A percentile compares a stretch with the other conserved stretches of the same genome.
Evolutionary conservation across 2,888 invertebrate genomes (phyloP).

Genomic region (Agrochola litura): DNA sequence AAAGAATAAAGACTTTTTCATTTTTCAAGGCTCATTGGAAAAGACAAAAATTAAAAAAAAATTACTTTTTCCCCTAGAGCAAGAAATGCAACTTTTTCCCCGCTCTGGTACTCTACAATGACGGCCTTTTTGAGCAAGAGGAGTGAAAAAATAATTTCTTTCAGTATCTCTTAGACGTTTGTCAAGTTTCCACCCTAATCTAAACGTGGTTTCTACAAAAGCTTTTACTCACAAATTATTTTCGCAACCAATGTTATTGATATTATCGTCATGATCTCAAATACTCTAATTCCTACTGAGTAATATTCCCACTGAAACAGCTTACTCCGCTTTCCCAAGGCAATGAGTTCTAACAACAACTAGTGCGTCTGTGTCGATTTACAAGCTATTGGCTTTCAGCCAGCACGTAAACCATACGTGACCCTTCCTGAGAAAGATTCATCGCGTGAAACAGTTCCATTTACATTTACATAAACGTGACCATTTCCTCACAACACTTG

Average conservation of each 20-base stretch:
- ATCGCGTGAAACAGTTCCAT: slow-evolving; percentile 61
- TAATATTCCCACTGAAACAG: slow-evolving; percentile 43
- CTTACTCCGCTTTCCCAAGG: slow-evolving; percentile 39
- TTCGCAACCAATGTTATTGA: neutral
- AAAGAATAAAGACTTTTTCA: too few species aligned
- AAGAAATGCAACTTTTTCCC: too few species aligned
- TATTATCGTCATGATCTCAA: neutral
- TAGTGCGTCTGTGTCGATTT: slow-evolving; percentile 46
- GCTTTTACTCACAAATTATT: neutral
- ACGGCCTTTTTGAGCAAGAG: too few species aligned
- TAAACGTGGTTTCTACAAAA: neutral
- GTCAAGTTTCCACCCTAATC: too few species aligned
- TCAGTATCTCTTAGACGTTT: too few species aligned
- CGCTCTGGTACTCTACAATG: too few species aligned
- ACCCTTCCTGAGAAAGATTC: slow-evolving; percentile 58
- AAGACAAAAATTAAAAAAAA: too few species aligned
- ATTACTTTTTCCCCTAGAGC: too few species aligned
- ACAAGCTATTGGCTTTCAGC: slow-evolving; percentile 58
- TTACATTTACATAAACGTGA: slow-evolving; percentile 54
- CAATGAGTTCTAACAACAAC: slow-evolving; percentile 52
- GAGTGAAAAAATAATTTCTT: too few species aligned
- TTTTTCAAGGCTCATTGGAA: too few species aligned
- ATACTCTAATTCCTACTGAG: neutral
- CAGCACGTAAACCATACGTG: slow-evolving; percentile 54
- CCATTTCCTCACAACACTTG: slow-evolving; percentile 38